Percentiles rank a stretch among this genome's conserved stretches.
Conservation (phyloP, 2,888 invertebrate species). For the Mystacides longicornis region DNA sequence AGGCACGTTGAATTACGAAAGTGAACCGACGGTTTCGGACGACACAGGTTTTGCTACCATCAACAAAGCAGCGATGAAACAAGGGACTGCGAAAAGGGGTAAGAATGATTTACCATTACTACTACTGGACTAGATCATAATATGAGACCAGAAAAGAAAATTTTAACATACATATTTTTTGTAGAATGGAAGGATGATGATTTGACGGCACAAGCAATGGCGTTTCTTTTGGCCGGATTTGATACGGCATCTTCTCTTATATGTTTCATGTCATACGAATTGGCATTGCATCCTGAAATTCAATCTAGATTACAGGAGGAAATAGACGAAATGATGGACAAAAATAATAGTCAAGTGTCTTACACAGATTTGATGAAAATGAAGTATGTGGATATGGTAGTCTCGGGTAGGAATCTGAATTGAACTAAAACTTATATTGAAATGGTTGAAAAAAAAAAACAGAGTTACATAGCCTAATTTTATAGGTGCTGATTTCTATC, state of each 20-base stretch:
- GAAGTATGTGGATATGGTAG: conserved; percentile 43
- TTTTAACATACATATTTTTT: conserved; percentile 16
- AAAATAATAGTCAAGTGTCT: conserved; percentile 31
- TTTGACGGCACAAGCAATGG: conserved; percentile 40
- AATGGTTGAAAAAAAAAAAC: too few relatives aligned
- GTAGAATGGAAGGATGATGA: conserved; percentile 40
- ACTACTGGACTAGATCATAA: not conserved
- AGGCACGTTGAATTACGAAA: conserved; percentile 22
- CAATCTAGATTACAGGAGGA: conserved; percentile 38
- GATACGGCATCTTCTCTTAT: conserved; percentile 40
- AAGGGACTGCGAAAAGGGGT: conserved; percentile 18
- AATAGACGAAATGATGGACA: conserved; percentile 28
- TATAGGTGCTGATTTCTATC: too few relatives aligned
- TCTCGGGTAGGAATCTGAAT: conserved; percentile 29
- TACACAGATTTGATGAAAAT: conserved; percentile 40
- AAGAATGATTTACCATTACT: not conserved
- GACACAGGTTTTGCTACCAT: conserved; percentile 24
- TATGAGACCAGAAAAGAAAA: not conserved
- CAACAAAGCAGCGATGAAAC: conserved; percentile 18
- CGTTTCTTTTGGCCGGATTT: conserved; percentile 45
- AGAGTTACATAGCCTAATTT: too few relatives aligned
- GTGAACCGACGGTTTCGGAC: conserved; percentile 14
- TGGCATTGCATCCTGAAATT: conserved; percentile 38
- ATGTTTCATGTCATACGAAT: conserved; percentile 38
- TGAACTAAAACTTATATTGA: too few relatives aligned